Evolutionary conservation across 2,113 vertebrate genomes (phyloP).

Genomic region (Megaceryle torquata): DNA sequence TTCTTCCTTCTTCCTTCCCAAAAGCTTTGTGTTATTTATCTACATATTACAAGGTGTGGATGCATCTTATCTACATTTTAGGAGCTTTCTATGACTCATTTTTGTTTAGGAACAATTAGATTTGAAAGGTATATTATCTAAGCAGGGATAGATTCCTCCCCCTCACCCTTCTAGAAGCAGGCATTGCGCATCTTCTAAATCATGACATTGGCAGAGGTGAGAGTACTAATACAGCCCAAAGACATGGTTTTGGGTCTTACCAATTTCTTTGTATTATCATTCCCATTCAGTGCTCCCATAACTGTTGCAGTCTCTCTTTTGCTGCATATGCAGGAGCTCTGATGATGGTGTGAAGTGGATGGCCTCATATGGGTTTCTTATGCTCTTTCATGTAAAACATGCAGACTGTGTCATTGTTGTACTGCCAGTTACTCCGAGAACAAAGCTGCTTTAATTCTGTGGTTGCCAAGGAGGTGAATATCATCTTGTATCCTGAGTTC

Average conservation of each 20-base stretch:
- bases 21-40: not conserved
- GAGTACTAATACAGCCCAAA: not conserved
- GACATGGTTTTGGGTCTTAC: not conserved
- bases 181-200: not conserved
- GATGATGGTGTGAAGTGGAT: not conserved
- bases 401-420: not conserved
- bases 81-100: not conserved
- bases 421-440: not conserved
- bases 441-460: not conserved
- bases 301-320: not conserved
- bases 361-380: not conserved
- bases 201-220: not conserved
- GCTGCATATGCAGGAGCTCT: not conserved
- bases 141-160: not conserved
- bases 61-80: not conserved
- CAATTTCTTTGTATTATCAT: not conserved
- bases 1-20: not conserved
- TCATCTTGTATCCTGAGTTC: not conserved
- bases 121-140: not conserved
- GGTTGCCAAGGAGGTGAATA: not conserved
- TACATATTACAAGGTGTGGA: not conserved
- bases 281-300: rapidly evolving
- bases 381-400: not conserved
- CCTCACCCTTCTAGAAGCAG: not conserved
- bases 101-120: not conserved